Percentiles rank a stretch among this genome's conserved stretches.
phyloP scores from a whole-genome alignment of 2,113 vertebrate genomes.

The Cyanoderma ruficeps region DNA sequence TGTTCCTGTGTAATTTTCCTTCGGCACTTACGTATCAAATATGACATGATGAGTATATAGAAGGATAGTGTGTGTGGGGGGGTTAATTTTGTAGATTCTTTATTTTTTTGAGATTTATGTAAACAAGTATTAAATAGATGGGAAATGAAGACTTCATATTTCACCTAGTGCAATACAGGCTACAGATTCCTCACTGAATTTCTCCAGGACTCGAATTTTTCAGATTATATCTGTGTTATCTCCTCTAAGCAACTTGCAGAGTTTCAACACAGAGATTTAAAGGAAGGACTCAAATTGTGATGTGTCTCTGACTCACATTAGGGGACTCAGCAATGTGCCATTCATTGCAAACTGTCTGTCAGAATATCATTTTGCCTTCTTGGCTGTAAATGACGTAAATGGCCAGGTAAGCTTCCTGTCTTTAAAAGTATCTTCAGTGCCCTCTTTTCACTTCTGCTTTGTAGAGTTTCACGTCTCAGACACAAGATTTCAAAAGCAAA shows the following conservation, averaged over 20 bases:
- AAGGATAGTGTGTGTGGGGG: fast-evolving
- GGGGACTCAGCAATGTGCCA: not conserved
- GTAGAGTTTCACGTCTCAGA: not conserved
- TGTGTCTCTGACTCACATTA: not conserved
- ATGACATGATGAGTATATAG: not conserved
- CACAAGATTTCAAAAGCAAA: not conserved
- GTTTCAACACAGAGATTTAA: not conserved
- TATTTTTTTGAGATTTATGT: not conserved
- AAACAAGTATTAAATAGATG: not conserved
- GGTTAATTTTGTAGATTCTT: not conserved
- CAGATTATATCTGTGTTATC: not conserved
- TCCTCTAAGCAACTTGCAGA: not conserved
- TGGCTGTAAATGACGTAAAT: not conserved
- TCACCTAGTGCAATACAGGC: not conserved
- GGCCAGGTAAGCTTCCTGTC: not conserved
- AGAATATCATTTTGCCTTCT: not conserved
- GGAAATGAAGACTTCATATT: fast-evolving
- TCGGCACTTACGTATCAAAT: not conserved
- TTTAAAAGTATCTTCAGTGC: not conserved
- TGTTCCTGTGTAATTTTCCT: not conserved
- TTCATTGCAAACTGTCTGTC: not conserved
- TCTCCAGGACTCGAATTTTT: not conserved
- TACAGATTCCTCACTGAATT: not conserved
- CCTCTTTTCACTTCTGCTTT: not conserved
- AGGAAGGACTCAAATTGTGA: not conserved